Conservation (phyloP, 2,797 vertebrate species). For the Megaceryle alcyon region DNA sequence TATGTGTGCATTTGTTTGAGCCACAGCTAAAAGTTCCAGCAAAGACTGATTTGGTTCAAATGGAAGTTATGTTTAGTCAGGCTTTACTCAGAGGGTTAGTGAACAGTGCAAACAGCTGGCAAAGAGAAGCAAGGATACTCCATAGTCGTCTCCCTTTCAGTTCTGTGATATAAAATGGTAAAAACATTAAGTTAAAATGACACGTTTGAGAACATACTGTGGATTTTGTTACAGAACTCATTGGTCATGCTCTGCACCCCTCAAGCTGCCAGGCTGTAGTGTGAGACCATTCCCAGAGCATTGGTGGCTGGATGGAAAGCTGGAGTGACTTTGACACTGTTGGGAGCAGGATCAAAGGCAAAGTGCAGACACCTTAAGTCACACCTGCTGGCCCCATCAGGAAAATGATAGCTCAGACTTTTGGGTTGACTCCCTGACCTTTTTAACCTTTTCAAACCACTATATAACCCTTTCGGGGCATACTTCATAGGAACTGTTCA, state of each 20-base stretch:
- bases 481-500: background rate
- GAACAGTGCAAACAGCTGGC: background rate
- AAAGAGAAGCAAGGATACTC: background rate
- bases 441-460: background rate
- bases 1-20: too few relatives aligned
- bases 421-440: background rate
- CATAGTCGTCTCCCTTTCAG: background rate
- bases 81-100: background rate
- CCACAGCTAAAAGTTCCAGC: background rate
- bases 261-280: background rate
- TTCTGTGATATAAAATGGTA: background rate
- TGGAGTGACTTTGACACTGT: background rate
- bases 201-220: accelerated
- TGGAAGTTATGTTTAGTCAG: background rate
- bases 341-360: background rate
- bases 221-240: background rate
- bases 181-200: background rate
- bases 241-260: accelerated
- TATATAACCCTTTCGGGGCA: background rate
- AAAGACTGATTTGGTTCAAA: background rate
- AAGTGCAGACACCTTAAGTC: background rate
- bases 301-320: background rate
- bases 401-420: accelerated
- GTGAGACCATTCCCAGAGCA: background rate
- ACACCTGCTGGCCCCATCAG: accelerated